phyloP scores from a whole-genome alignment of 2,797 vertebrate genomes.

The Siniperca undulata region DNA sequence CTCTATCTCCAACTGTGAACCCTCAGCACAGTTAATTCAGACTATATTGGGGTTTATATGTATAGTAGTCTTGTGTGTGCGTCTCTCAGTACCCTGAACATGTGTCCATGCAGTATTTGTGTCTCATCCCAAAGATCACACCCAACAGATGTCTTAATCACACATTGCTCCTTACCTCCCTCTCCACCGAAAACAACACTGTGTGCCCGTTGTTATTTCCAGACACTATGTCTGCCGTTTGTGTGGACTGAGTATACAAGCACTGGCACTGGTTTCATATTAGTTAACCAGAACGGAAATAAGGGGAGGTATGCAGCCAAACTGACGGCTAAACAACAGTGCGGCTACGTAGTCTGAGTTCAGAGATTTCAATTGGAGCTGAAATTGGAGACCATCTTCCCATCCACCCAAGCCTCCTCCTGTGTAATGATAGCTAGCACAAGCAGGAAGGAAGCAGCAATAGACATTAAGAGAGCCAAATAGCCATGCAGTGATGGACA shows the following conservation, averaged over 20 bases:
- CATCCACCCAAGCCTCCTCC: slow-evolving; percentile 38
- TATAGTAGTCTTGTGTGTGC: background rate
- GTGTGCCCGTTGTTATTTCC: slow-evolving; percentile 52
- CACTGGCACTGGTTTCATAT: slow-evolving; percentile 38
- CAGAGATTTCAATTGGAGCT: slow-evolving; percentile 45
- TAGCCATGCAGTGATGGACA: slow-evolving; percentile 60
- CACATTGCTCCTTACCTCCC: slow-evolving; percentile 45
- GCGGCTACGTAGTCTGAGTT: slow-evolving; percentile 25
- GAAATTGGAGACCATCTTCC: slow-evolving; percentile 54
- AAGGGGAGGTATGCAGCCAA: slow-evolving; percentile 37
- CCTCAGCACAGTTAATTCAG: slow-evolving; percentile 14
- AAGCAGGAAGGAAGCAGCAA: slow-evolving; percentile 73
- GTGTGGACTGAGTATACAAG: background rate
- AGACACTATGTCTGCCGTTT: slow-evolving; percentile 33
- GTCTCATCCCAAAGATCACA: slow-evolving; percentile 39
- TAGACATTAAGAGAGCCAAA: slow-evolving; percentile 71
- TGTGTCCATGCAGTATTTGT: slow-evolving; percentile 34
- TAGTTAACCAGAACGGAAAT: slow-evolving; percentile 45
- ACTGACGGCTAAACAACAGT: slow-evolving; percentile 55
- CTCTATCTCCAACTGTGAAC: slow-evolving; percentile 2
- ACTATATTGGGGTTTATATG: slow-evolving; percentile 8
- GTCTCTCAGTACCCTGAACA: slow-evolving; percentile 5
- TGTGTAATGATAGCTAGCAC: slow-evolving; percentile 68
- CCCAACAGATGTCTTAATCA: slow-evolving; percentile 79
- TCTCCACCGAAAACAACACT: slow-evolving; percentile 37